phyloP scores from a whole-genome alignment of 2,797 vertebrate genomes.

The Notolabrus celidotus region DNA sequence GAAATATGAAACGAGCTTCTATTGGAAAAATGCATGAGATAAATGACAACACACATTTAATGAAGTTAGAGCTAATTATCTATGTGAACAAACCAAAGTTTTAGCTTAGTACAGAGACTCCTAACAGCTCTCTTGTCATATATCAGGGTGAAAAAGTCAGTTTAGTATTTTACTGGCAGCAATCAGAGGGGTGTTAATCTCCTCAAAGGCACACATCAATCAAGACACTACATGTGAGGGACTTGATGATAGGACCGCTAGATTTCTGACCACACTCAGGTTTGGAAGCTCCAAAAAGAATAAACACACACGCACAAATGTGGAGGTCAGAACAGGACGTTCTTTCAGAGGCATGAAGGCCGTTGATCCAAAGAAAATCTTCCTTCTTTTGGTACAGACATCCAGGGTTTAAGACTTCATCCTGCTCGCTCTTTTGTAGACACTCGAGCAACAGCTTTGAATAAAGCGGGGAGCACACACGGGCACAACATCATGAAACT shows the following conservation, averaged over 20 bases:
- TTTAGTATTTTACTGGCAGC: too few species aligned
- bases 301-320: constrained; percentile 1
- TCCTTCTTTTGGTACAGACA: background rate
- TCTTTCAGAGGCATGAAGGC: constrained; percentile 16
- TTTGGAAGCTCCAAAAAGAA: background rate
- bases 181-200: too few species aligned
- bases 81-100: too few species aligned
- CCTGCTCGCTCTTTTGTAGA: constrained; percentile 28
- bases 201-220: too few species aligned
- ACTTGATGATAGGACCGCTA: background rate
- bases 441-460: constrained; percentile 2
- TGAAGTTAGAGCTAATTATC: too few species aligned
- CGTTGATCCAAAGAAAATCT: constrained; percentile 4
- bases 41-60: too few species aligned
- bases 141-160: too few species aligned
- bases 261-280: background rate
- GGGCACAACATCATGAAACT: constrained; percentile 14
- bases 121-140: too few species aligned
- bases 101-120: too few species aligned
- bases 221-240: too few species aligned
- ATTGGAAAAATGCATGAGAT: too few species aligned
- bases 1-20: constrained; percentile 1
- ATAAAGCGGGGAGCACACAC: too few species aligned
- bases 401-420: constrained; percentile 11
- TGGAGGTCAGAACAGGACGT: background rate